These are phyloP conservation scores for Drosophila anomelani DNA, from an alignment of 2,888 invertebrate species.

Conservation along the genomic window DNA sequence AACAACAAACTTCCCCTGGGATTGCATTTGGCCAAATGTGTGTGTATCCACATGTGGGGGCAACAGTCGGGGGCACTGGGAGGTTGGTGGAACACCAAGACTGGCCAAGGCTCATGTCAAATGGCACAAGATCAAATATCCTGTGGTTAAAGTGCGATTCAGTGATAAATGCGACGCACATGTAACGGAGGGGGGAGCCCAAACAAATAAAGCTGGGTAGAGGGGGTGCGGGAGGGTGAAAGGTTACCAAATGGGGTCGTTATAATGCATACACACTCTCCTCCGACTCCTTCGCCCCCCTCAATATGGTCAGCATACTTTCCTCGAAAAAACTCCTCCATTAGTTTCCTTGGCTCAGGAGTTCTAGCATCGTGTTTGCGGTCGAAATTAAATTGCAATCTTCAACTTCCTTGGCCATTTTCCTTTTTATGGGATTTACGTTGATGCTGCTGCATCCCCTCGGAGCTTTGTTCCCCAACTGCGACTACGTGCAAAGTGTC, in stretches of 20 bases:
- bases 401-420: constrained; percentile 68
- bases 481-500: constrained; percentile 69
- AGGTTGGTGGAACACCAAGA: constrained; percentile 4
- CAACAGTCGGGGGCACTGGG: background rate
- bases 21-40: constrained; percentile 54
- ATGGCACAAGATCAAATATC: constrained; percentile 79
- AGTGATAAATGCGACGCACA: constrained; percentile 74
- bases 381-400: constrained; percentile 79
- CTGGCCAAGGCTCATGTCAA: constrained; percentile 68
- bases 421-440: constrained; percentile 69
- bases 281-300: constrained; percentile 20
- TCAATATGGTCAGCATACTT: constrained; percentile 46
- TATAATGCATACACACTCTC: constrained; percentile 29
- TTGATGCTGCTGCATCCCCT: constrained; percentile 51
- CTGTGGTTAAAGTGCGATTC: constrained; percentile 79
- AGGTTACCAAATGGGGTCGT: constrained; percentile 46
- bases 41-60: constrained; percentile 54
- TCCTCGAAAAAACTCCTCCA: constrained; percentile 35
- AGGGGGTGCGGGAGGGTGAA: background rate
- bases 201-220: constrained; percentile 23
- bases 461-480: constrained; percentile 54
- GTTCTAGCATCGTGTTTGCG: constrained; percentile 56
- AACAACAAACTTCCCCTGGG: constrained; percentile 10
- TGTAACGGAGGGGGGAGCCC: constrained; percentile 14
- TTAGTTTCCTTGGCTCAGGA: constrained; percentile 42